Percentiles rank a stretch among this genome's conserved stretches.
phyloP scores from a whole-genome alignment of 2,888 invertebrate species.

The Muscina levida region DNA sequence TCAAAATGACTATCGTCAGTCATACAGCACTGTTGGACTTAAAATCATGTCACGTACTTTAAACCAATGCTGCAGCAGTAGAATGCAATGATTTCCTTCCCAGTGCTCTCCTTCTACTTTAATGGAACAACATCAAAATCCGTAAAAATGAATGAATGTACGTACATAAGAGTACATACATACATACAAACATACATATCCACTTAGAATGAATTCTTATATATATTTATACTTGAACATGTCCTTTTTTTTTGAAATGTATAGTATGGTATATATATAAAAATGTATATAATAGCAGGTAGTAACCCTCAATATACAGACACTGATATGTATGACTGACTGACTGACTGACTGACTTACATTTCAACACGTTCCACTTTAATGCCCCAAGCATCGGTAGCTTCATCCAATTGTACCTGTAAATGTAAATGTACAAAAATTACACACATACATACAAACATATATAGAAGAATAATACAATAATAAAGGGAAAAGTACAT shows the following conservation, averaged over 20 bases:
- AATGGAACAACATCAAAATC: slow-evolving; percentile 4
- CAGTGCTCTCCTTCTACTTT: neutral
- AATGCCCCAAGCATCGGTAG: slow-evolving; percentile 95
- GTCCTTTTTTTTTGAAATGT: no score
- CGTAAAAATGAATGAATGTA: no score
- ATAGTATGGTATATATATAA: neutral
- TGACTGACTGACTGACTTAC: slow-evolving; percentile 83
- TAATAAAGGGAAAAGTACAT: slow-evolving; percentile 36
- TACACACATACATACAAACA: neutral
- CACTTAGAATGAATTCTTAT: no score
- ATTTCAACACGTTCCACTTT: slow-evolving; percentile 99
- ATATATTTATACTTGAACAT: no score
- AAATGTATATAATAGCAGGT: no score
- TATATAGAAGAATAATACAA: slow-evolving; percentile 8
- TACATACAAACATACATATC: neutral
- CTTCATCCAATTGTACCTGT: slow-evolving; percentile 89
- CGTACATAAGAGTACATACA: slow-evolving; percentile 8
- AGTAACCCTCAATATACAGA: neutral
- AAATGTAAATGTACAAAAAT: slow-evolving; percentile 30
- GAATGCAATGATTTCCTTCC: neutral
- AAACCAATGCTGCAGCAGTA: neutral
- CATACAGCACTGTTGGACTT: no score
- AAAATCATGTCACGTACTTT: slow-evolving; percentile 1
- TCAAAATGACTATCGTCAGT: no score
- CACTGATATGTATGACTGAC: slow-evolving; percentile 1